A percentile compares a stretch with the other conserved stretches of the same genome.
Evolutionary conservation across 2,113 vertebrate species (phyloP).

Genomic region (Myotis davidii): DNA sequence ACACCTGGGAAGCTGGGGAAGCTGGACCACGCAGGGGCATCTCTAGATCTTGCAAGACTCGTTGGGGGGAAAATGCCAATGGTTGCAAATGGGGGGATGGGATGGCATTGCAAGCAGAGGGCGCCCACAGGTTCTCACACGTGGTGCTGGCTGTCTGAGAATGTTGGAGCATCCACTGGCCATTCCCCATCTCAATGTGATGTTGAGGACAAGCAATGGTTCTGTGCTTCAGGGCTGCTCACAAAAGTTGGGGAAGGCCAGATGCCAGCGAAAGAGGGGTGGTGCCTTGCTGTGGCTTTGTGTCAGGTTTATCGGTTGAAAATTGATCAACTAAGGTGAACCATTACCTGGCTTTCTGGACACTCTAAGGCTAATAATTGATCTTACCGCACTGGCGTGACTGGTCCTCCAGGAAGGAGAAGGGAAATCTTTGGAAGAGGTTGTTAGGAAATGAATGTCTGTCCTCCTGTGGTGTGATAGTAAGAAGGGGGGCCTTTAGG

Average conservation of each 20-base stretch:
- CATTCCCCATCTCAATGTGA: too few relatives aligned
- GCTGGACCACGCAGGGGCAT: not conserved
- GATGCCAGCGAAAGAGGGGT: not conserved
- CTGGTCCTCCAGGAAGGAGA: not conserved
- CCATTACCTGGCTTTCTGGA: not conserved
- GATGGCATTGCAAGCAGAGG: not conserved
- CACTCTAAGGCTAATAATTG: not conserved
- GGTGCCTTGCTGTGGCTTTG: not conserved
- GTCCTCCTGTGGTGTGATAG: not conserved
- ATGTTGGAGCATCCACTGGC: too few relatives aligned
- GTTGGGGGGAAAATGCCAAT: not conserved
- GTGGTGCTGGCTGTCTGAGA: not conserved
- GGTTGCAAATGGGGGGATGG: rapidly evolving
- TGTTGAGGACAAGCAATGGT: too few relatives aligned
- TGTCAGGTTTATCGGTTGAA: not conserved
- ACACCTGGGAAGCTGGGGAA: not conserved
- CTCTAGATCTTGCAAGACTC: not conserved
- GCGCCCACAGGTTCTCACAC: not conserved
- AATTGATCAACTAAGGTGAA: not conserved
- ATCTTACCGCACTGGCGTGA: too few relatives aligned
- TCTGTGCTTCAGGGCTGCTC: not conserved
- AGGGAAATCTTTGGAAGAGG: not conserved
- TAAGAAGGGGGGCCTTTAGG: not conserved
- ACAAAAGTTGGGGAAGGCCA: not conserved
- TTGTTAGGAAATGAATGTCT: not conserved